These are phyloP conservation scores for Equus przewalskii DNA, from an alignment of 2,113 vertebrate species.

Conservation along the genomic window DNA sequence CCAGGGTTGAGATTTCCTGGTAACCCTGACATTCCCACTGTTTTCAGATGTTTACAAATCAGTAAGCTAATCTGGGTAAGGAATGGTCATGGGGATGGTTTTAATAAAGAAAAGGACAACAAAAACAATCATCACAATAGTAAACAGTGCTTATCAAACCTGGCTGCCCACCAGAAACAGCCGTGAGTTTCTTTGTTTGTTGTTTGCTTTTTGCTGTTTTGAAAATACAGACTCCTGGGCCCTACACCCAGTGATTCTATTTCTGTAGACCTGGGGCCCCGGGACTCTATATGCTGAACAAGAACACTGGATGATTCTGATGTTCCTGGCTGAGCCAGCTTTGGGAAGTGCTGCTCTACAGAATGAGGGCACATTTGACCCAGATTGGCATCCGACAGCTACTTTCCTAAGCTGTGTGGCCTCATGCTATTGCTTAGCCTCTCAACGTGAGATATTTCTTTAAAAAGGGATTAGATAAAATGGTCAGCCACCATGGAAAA, in stretches of 20 bases:
- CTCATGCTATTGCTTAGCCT: not conserved
- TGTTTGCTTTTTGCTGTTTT: not conserved
- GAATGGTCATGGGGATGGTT: not conserved
- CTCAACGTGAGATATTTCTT: not conserved
- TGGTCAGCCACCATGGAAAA: not conserved
- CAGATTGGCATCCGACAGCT: not conserved
- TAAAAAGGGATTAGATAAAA: not conserved
- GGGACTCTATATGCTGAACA: not conserved
- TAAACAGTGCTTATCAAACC: not conserved
- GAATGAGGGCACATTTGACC: not conserved
- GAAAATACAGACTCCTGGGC: not conserved
- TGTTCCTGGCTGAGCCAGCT: not conserved
- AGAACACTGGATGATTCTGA: not conserved
- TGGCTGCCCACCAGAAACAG: conserved; percentile 53
- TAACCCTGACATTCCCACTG: not conserved
- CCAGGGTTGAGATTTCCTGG: not conserved
- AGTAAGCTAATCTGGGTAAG: not conserved
- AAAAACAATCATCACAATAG: not conserved
- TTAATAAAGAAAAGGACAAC: not conserved
- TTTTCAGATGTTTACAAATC: not conserved
- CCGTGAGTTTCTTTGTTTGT: not conserved
- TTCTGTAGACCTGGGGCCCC: not conserved
- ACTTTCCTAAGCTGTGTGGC: not conserved
- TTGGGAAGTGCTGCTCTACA: not conserved
- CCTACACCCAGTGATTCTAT: not conserved